Conservation (phyloP, 2,888 invertebrate species). For the Anticlea derivata region DNA sequence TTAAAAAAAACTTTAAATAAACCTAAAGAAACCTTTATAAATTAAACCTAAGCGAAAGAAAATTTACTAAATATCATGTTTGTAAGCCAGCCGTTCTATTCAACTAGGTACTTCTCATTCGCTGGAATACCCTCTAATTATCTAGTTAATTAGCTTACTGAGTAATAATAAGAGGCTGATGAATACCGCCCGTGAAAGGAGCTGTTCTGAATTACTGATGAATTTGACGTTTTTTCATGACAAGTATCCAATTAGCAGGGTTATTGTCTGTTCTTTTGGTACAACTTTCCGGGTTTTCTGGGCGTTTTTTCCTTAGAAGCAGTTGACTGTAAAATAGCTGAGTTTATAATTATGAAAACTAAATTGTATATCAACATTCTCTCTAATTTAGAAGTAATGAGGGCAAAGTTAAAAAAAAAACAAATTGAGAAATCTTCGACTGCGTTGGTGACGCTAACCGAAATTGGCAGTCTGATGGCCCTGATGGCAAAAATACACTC, state of each 20-base stretch:
- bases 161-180: conserved; percentile 28
- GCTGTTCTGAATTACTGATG: conserved; percentile 20
- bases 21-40: too few relatives aligned
- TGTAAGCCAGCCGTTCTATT: conserved; percentile 7
- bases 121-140: conserved; percentile 29
- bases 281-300: neutral
- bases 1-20: too few relatives aligned
- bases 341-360: too few relatives aligned
- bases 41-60: too few relatives aligned
- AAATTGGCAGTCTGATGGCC: too few relatives aligned
- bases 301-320: neutral
- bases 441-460: too few relatives aligned
- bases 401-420: too few relatives aligned
- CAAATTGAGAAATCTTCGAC: too few relatives aligned
- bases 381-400: too few relatives aligned
- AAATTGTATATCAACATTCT: too few relatives aligned
- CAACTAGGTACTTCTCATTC: conserved; percentile 14
- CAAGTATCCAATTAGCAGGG: conserved; percentile 11
- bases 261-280: conserved; percentile 1
- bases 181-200: conserved; percentile 18
- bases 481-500: too few relatives aligned
- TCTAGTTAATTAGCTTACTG: conserved; percentile 35
- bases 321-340: neutral
- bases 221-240: conserved; percentile 13
- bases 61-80: neutral